These are phyloP conservation scores for Dendrocopos noguchii DNA, from an alignment of 2,113 vertebrate species.

Conservation along the genomic window DNA sequence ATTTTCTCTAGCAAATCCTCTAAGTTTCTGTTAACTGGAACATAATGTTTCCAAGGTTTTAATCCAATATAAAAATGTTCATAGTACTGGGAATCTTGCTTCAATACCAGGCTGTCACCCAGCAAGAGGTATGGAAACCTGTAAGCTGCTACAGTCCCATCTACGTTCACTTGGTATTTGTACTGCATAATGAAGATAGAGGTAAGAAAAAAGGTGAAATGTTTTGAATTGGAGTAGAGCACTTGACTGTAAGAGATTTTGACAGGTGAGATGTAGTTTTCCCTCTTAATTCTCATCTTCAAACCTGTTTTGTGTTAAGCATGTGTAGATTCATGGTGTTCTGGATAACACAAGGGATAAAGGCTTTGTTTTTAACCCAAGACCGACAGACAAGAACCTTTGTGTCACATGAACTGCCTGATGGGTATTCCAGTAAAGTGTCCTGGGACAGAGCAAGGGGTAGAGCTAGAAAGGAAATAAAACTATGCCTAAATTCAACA, in stretches of 20 bases:
- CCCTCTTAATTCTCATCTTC: background rate
- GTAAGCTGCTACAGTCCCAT: conserved; percentile 93
- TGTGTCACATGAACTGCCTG: background rate
- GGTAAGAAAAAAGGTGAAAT: background rate
- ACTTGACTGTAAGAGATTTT: background rate
- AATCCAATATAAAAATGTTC: conserved; percentile 89
- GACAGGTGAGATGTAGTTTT: background rate
- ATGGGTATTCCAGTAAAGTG: background rate
- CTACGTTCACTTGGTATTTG: conserved; percentile 94
- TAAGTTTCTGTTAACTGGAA: conserved; percentile 85
- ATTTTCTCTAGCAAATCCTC: conserved; percentile 89
- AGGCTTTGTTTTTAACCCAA: background rate
- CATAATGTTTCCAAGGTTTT: conserved; percentile 84
- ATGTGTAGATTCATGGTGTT: background rate
- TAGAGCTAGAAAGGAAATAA: background rate
- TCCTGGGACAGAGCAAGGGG: background rate
- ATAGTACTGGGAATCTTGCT: conserved; percentile 91
- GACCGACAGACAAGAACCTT: background rate
- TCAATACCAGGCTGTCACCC: conserved; percentile 90
- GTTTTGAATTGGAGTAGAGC: background rate
- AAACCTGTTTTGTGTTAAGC: background rate
- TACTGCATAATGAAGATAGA: conserved; percentile 71
- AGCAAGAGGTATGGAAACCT: conserved; percentile 93
- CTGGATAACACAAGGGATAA: background rate
- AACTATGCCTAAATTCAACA: background rate